These are phyloP conservation scores for Atrina japonica DNA, from an alignment of 2,888 invertebrate genomes.

Conservation along the genomic window DNA sequence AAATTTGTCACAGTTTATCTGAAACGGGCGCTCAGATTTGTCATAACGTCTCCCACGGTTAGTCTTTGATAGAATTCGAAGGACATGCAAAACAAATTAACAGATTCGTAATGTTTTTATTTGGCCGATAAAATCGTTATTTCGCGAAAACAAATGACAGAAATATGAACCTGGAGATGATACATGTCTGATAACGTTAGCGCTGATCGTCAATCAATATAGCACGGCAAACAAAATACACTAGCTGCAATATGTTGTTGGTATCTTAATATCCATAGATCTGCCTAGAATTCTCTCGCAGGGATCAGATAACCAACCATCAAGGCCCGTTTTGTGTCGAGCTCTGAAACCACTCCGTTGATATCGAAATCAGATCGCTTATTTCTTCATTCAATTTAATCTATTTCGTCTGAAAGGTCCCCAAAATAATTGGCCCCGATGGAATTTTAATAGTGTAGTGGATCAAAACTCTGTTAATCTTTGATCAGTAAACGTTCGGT, in stretches of 20 bases:
- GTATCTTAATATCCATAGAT: constrained; percentile 29
- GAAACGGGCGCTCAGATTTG: neutral
- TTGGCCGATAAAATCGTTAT: constrained; percentile 45
- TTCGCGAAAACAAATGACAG: constrained; percentile 34
- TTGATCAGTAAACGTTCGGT: too few species aligned
- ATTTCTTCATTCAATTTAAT: constrained; percentile 41
- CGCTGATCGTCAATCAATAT: constrained; percentile 34
- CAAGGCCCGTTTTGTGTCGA: constrained; percentile 26
- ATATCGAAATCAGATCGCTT: constrained; percentile 46
- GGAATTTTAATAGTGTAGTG: too few species aligned
- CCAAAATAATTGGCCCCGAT: constrained; percentile 42
- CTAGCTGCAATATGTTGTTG: constrained; percentile 35
- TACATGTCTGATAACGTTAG: constrained; percentile 38
- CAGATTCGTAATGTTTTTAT: constrained; percentile 39
- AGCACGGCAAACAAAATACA: constrained; percentile 35
- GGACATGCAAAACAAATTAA: constrained; percentile 36
- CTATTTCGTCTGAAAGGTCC: constrained; percentile 35
- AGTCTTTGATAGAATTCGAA: constrained; percentile 13
- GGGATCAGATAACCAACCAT: constrained; percentile 39
- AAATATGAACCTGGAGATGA: constrained; percentile 42
- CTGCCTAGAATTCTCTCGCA: constrained; percentile 22
- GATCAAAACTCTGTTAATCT: too few species aligned
- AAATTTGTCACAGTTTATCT: constrained; percentile 19
- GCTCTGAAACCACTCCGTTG: constrained; percentile 33
- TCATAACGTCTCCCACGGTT: constrained; percentile 9